Base-by-base conservation (phyloP, 2,113 vertebrate species). In the Oryzias woworae region DNA sequence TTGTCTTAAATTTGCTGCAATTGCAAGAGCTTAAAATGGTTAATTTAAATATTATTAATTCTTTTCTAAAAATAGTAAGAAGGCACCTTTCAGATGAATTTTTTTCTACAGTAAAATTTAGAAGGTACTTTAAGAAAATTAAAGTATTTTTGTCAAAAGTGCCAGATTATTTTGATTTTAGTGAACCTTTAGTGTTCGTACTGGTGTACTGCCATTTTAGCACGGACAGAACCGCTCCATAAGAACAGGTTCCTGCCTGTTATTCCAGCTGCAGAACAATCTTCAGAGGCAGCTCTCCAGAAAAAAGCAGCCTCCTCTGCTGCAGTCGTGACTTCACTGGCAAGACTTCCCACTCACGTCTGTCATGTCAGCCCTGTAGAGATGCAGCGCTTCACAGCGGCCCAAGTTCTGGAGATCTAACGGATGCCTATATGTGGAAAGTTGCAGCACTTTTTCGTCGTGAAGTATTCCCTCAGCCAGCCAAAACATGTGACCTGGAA, bases 241-340 rank as follows among this genome's bases (percentile, higher is more conserved):
- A 78, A 74, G 76, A 88, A 78, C 69, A 47, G 58, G 80, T 70
- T 36, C 78, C 68, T 70, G 80, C 82, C 70, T 89, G 89, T 89
- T 89, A 60, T 89, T 88, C 80, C 87, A 90, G 89, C 88, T 90
- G 88, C 85, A 68, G 62, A 58, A 69, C 63, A 81, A 80, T 84
- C 87, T 89, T 71, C 28, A 81, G 79, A 87, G 81, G 78, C 75
- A 83, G 74, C 75, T 79, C 68, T 75, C 74, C 75, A 76, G 74
- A 52, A 58, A 78, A 22, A 69, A 58, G 52, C 71, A 54, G 80
- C 83, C 67, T 83, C 79, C 80, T 63, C 77, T 75, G 77, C 85
- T 85, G 80, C 80, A 68, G 62, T 82, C 81, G 81, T 69, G 77
- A 81, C 85, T 75, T 71, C 78, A 82, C 64, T 4, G 51, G 58